Conservation (phyloP, 92 coral and sea anemone genomes). For the Isaurus tuberculatus region DNA sequence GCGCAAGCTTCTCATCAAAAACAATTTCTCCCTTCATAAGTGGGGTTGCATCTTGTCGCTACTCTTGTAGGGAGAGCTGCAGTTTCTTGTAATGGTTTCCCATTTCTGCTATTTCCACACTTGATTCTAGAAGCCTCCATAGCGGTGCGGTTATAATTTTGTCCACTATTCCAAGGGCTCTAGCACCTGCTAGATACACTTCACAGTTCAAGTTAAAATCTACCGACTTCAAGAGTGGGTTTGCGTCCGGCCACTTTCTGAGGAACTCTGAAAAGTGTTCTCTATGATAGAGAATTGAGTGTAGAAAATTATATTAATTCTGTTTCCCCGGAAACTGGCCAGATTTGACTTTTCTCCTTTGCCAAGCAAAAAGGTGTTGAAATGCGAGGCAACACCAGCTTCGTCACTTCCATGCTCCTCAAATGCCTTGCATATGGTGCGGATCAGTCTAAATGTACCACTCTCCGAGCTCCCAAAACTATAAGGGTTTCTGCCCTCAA, state of each 20-base stretch:
- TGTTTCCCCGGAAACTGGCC: constrained; percentile 30
- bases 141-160: constrained; percentile 24
- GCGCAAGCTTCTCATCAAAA: constrained; percentile 18
- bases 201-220: not conserved
- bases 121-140: constrained; percentile 8
- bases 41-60: constrained; percentile 5
- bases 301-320: constrained; percentile 7
- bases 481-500: constrained; percentile 8
- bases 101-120: not conserved
- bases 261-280: constrained; percentile 18
- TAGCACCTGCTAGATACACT: constrained; percentile 8
- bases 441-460: not conserved
- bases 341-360: constrained; percentile 6
- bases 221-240: constrained; percentile 20
- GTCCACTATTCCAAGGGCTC: constrained; percentile 15
- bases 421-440: constrained; percentile 7
- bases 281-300: not conserved
- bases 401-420: constrained; percentile 28
- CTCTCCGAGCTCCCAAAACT: constrained; percentile 4
- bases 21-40: not conserved
- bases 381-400: constrained; percentile 7
- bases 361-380: constrained; percentile 5
- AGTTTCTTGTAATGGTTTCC: not conserved
- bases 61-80: not conserved
- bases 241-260: constrained; percentile 10